These are phyloP conservation scores for Burhinus oedicnemus DNA, from an alignment of 2,113 vertebrate species.

Conservation along the genomic window DNA sequence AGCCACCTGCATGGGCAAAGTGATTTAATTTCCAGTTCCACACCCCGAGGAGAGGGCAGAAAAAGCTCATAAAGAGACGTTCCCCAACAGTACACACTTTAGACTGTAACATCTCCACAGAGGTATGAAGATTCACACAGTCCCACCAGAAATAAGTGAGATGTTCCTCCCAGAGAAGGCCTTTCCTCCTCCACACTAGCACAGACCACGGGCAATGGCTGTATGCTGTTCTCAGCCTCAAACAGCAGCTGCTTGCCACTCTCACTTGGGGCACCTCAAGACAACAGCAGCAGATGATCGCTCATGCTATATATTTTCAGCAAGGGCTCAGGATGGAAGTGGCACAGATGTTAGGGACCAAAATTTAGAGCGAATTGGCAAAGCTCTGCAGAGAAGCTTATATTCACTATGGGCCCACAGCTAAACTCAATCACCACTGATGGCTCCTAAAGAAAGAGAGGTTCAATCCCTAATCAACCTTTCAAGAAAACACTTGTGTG, in stretches of 20 bases:
- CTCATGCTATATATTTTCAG: not conserved
- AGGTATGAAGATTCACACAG: not conserved
- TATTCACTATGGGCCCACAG: not conserved
- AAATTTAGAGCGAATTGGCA: not conserved
- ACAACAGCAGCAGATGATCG: not conserved
- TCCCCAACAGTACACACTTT: not conserved
- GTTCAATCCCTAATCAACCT: not conserved
- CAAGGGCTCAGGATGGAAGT: not conserved
- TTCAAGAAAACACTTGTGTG: not conserved
- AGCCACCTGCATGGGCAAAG: not conserved
- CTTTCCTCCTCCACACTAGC: not conserved
- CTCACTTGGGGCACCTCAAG: not conserved
- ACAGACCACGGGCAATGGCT: fast-evolving
- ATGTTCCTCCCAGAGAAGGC: not conserved
- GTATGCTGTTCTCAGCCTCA: not conserved
- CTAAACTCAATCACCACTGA: not conserved
- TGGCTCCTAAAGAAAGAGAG: not conserved
- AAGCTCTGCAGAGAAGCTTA: not conserved
- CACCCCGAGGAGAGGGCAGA: not conserved
- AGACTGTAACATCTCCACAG: not conserved
- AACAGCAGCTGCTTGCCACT: not conserved
- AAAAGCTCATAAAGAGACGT: not conserved
- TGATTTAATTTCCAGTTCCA: not conserved
- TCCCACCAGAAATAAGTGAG: not conserved
- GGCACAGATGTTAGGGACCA: not conserved